Base-by-base conservation (phyloP, 2,888 invertebrate species). In the Parelbella ahira region DNA sequence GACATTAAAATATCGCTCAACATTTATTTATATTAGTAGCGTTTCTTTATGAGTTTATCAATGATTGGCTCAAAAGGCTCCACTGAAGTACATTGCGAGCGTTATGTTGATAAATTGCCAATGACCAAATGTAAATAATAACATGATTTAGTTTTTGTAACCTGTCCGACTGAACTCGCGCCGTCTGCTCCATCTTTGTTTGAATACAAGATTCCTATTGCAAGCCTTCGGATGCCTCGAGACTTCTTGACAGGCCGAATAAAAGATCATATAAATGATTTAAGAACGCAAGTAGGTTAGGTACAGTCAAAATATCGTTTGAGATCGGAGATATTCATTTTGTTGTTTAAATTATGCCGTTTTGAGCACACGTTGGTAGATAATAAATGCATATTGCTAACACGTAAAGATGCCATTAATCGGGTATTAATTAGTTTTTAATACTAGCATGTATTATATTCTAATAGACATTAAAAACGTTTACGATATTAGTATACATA, bases 11-110 rank as follows among this genome's bases (percentile, higher is more conserved):
- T 77, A 87, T 87, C 62, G 76, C 63, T 70, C 68, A 63, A 69
- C 74, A 87, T 86, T 86, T 87, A 84, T 86, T 86, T 84, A 86
- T 80, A 87, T 86, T 86, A 86, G 78, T 63, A 76, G 66, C 80
- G 75, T 82, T 86, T 86, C 86, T 83, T 76, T 82, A 83, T 79
- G 77, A 75, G 79, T 83, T 76, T 83, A 83, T 82, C 80, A 73
- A 62, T 63, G 73, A 80, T 84, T 80, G 81, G 80, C 76, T 76
- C 60, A 73, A 63, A 60, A 43, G 56, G 53, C 49, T 54, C 66
- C 73, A 70, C 76, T 75, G 71, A 80, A 61, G 70, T 58, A 59
- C 62, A 60, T 67, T 58, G 58, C 59, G 58, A 55, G 59, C 63
- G 61, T 60, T 58, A 59, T 60, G 51, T 65, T 83, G 84, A 84